A percentile compares a stretch with the other conserved stretches of the same genome.
phyloP scores from a whole-genome alignment of 1,140 invertebrate genomes.

The Meloidogyne floridensis region DNA sequence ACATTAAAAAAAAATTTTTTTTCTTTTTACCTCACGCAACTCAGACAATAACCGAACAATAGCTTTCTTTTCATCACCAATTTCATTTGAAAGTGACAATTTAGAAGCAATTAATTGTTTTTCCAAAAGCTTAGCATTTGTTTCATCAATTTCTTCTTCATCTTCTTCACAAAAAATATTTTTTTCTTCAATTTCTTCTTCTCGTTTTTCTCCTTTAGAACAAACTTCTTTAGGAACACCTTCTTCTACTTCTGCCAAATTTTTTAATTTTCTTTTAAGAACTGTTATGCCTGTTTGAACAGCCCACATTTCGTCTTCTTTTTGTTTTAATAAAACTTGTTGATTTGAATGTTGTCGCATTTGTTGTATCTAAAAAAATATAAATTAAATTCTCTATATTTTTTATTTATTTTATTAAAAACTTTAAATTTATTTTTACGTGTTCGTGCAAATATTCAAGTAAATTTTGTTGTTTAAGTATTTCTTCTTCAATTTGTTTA shows the following conservation, averaged over 20 bases:
- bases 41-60: constrained; percentile 37
- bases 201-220: not conserved
- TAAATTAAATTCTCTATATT: not conserved
- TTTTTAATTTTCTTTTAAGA: constrained; percentile 37
- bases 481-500: constrained; percentile 39
- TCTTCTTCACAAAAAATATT: not conserved
- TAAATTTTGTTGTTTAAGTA: constrained; percentile 49
- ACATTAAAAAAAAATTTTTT: not conserved
- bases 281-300: constrained; percentile 49
- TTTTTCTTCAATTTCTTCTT: not conserved
- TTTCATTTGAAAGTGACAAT: constrained; percentile 44
- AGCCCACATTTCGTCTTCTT: constrained; percentile 52
- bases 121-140: constrained; percentile 44
- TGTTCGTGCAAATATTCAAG: constrained; percentile 48
- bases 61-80: constrained; percentile 49
- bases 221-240: not conserved
- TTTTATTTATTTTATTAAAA: constrained; percentile 24
- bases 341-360: constrained; percentile 39
- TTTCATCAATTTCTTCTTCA: not conserved
- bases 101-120: constrained; percentile 53
- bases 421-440: constrained; percentile 20
- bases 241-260: constrained; percentile 16
- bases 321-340: constrained; percentile 12
- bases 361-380: constrained; percentile 32
- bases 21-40: constrained; percentile 34